phyloP scores from a whole-genome alignment of 2,113 vertebrate species.

The Motacilla alba region DNA sequence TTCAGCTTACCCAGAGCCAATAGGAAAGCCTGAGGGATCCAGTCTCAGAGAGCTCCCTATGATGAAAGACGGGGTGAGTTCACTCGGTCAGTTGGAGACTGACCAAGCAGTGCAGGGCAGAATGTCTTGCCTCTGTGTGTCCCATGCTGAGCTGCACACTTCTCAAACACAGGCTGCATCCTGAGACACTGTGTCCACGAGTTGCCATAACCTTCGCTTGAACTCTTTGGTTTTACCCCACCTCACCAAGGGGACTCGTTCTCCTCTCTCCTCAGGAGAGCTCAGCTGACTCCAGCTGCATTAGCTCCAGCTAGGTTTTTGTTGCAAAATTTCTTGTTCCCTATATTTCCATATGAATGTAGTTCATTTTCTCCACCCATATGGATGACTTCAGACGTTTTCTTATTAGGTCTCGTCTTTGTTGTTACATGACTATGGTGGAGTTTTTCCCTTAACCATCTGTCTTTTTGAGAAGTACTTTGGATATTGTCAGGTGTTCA shows the following conservation, averaged over 20 bases:
- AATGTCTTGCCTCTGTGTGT: not conserved
- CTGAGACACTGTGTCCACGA: accelerated
- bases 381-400: not conserved
- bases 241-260: not conserved
- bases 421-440: not conserved
- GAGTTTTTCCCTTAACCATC: not conserved
- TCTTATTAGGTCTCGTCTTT: not conserved
- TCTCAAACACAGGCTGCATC: not conserved
- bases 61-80: not conserved
- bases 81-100: not conserved
- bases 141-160: not conserved
- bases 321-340: not conserved
- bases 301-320: not conserved
- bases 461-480: conserved; percentile 2
- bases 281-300: not conserved
- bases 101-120: not conserved
- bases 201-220: not conserved
- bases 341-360: not conserved
- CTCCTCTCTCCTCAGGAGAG: not conserved
- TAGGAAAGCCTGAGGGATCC: accelerated
- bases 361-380: conserved; percentile 22
- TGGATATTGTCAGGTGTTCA: not conserved
- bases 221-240: not conserved
- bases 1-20: not conserved
- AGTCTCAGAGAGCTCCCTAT: not conserved